Percentiles rank a stretch among this genome's conserved stretches.
phyloP scores from a whole-genome alignment of 2,797 vertebrate species.

The Novumbra hubbsi region DNA sequence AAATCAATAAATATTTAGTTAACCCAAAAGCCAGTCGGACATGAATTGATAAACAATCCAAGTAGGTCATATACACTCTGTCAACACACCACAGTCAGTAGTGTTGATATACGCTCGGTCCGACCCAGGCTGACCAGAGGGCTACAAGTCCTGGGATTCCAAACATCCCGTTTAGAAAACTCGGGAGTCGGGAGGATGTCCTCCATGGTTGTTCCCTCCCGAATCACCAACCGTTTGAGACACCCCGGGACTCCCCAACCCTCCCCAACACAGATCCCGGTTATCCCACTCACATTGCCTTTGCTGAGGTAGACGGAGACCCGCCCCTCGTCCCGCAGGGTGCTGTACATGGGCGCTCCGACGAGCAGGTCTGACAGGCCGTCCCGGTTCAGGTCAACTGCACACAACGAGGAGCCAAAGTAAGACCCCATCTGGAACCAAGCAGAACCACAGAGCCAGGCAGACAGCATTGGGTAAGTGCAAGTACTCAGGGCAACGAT shows the following conservation, averaged over 20 bases:
- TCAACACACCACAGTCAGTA: not conserved
- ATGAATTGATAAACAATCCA: constrained; percentile 8
- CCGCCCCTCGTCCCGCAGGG: constrained; percentile 95
- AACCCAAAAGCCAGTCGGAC: constrained; percentile 27
- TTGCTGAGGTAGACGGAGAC: constrained; percentile 94
- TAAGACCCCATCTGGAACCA: constrained; percentile 99
- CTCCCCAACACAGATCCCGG: constrained; percentile 23
- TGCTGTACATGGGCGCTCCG: constrained; percentile 96
- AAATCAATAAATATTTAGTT: constrained; percentile 19
- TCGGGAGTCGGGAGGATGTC: not conserved
- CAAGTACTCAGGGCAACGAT: too few relatives aligned
- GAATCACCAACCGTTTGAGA: not conserved
- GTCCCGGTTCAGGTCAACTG: constrained; percentile 97
- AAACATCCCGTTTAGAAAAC: not conserved
- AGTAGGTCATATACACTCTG: not conserved
- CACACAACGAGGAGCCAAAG: constrained; percentile 99
- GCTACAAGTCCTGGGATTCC: not conserved
- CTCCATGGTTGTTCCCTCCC: not conserved
- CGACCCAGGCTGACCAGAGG: constrained; percentile 4
- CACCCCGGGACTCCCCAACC: not conserved
- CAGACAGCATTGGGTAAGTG: constrained; percentile 76
- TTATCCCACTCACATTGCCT: constrained; percentile 90
- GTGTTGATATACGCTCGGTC: not conserved
- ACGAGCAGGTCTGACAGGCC: constrained; percentile 97
- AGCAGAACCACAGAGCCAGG: constrained; percentile 80